Evolutionary conservation across 35 echinoderm and acorn worm species (phyloP), one percentile per base, ranked within the genome.

Genomic region (Apostichopus californicus): DNA sequence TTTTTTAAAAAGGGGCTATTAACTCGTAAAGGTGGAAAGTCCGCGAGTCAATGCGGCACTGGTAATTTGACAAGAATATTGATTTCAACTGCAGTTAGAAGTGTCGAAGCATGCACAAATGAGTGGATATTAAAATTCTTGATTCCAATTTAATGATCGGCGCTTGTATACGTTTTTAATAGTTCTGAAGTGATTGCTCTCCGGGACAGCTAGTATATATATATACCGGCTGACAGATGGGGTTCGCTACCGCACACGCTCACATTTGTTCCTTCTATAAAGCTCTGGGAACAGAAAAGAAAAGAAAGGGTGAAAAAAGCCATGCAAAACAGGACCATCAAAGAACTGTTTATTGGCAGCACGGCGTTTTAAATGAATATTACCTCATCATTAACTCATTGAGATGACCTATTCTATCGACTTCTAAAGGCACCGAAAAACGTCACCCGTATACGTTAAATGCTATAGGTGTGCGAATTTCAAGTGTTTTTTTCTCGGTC

Each of bases 121-220:
- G 81, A 85, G 81, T 85, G 56, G 81, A 85, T 85, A 85, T 85
- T 85, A 85, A 85, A 85, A 85, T 85, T 85, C 81, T 85, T 85
- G 81, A 85, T 54, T 85, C 55, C 81, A 85, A 85, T 85, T 85
- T 85, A 85, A 85, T 85, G 81, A 85, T 85, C 81, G 34, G 81
- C 56, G 81, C 81, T 46, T 85, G 81, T 85, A 85, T 85, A 85
- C 57, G 55, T 85, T 85, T 85, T 85, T 85, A 85, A 85, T 85
- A 85, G 81, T 85, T 58, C 81, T 58, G 81, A 59, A 85, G 81
- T 85, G 81, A 85, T 58, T 56, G 81, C 20, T 54, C 57, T 75
- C 55, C 56, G 54, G 23, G 58, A 55, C 56, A 59, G 15, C 58
- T 85, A 23, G 55, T 85, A 56, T 54, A 46, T 46, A 46, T 46